phyloP scores from a whole-genome alignment of 2,113 vertebrate species.

The Gobio gobio region DNA sequence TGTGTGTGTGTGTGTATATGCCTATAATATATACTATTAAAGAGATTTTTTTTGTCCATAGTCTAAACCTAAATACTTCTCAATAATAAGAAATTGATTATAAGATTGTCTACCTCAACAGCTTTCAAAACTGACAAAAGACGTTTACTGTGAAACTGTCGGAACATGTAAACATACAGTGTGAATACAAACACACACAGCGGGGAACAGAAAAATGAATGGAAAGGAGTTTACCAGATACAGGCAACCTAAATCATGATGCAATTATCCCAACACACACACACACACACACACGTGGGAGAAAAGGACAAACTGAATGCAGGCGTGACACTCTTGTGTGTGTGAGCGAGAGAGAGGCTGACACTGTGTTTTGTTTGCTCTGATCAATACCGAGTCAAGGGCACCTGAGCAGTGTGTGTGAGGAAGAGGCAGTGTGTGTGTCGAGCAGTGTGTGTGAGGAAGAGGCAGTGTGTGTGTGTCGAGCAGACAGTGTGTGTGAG shows the following conservation, averaged over 20 bases:
- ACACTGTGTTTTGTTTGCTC: conserved; percentile 33
- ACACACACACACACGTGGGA: no score
- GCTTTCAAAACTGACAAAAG: conserved; percentile 10
- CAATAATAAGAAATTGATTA: background rate
- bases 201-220: background rate
- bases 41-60: background rate
- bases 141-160: conserved; percentile 23
- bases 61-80: background rate
- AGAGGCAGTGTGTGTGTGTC: conserved; percentile 44
- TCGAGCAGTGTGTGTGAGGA: conserved; percentile 49
- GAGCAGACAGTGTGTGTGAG: no score
- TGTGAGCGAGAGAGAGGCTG: conserved; percentile 8
- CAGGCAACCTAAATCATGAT: conserved; percentile 26
- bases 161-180: background rate
- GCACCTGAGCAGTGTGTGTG: conserved; percentile 57
- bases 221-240: background rate
- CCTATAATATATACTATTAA: background rate
- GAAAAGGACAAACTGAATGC: background rate
- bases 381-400: conserved; percentile 70
- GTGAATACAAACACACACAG: conserved; percentile 9
- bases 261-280: background rate
- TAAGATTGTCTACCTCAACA: no score
- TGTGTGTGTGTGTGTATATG: no score
- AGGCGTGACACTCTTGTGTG: background rate
- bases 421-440: conserved; percentile 46